Evolutionary conservation across 2,113 vertebrate genomes (phyloP).

Genomic region (Recurvirostra avosetta): DNA sequence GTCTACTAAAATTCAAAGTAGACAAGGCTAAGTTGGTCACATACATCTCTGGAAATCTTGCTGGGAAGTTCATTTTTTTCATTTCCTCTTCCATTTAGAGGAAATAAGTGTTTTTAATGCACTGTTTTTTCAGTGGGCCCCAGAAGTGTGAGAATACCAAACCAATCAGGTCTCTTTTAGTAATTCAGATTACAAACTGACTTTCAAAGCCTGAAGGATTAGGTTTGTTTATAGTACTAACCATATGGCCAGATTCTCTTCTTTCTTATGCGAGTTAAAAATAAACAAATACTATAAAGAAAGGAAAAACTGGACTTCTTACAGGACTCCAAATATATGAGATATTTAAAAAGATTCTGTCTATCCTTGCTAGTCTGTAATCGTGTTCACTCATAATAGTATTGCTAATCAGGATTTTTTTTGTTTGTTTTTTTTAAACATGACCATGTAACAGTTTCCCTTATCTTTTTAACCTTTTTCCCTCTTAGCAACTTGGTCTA

Average conservation of each 20-base stretch:
- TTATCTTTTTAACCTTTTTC: neutral
- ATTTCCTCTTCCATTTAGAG: neutral
- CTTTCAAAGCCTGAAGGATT: neutral
- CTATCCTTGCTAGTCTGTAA: neutral
- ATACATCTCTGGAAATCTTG: neutral
- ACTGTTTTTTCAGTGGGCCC: rapidly evolving
- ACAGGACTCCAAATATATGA: neutral
- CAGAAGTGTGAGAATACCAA: neutral
- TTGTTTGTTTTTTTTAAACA: neutral
- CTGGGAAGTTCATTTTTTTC: neutral
- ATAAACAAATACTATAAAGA: neutral
- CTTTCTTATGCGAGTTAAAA: neutral
- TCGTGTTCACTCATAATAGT: rapidly evolving
- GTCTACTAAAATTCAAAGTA: neutral
- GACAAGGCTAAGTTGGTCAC: neutral
- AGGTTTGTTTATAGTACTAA: neutral
- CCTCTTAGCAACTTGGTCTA: neutral
- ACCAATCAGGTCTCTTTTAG: neutral
- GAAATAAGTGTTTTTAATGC: neutral
- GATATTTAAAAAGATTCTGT: neutral
- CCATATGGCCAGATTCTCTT: neutral
- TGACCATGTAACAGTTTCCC: neutral
- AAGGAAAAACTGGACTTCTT: neutral
- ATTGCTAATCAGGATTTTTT: neutral
- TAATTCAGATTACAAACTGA: neutral